These are phyloP conservation scores for Rynchops niger DNA, from an alignment of 2,113 vertebrate genomes.

Conservation along the genomic window DNA sequence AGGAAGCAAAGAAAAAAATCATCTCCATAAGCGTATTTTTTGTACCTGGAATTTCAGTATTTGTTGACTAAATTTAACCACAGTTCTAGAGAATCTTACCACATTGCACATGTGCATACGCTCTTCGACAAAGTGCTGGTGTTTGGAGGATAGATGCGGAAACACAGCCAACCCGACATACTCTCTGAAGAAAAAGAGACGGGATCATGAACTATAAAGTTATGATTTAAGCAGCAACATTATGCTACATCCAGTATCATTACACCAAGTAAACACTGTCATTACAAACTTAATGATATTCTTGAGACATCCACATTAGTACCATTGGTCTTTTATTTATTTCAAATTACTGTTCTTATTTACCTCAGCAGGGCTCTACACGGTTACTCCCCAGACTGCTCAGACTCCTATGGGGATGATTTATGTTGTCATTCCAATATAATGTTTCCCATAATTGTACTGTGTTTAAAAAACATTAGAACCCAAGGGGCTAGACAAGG, in stretches of 20 bases:
- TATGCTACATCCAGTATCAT: constrained; percentile 4
- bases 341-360: constrained; percentile 80
- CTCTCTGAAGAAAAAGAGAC: constrained; percentile 8
- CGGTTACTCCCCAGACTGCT: constrained; percentile 40
- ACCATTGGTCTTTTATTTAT: constrained; percentile 74
- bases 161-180: neutral
- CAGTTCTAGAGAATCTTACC: neutral
- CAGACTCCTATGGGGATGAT: constrained; percentile 59
- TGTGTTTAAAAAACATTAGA: constrained; percentile 72
- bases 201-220: neutral
- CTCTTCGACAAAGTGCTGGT: constrained; percentile 5
- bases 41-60: neutral
- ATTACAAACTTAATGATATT: constrained; percentile 62
- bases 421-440: constrained; percentile 59
- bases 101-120: neutral
- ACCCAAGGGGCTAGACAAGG: constrained; percentile 66
- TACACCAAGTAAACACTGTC: constrained; percentile 48
- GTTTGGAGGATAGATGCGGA: constrained; percentile 17
- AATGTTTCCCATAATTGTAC: constrained; percentile 66
- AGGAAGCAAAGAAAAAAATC: neutral
- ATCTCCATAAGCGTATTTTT: neutral
- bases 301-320: constrained; percentile 73
- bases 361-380: constrained; percentile 64
- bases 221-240: constrained; percentile 22
- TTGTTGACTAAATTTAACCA: neutral